Conservation (phyloP, 1,140 invertebrate species). For the Acyrthosiphon pisum region DNA sequence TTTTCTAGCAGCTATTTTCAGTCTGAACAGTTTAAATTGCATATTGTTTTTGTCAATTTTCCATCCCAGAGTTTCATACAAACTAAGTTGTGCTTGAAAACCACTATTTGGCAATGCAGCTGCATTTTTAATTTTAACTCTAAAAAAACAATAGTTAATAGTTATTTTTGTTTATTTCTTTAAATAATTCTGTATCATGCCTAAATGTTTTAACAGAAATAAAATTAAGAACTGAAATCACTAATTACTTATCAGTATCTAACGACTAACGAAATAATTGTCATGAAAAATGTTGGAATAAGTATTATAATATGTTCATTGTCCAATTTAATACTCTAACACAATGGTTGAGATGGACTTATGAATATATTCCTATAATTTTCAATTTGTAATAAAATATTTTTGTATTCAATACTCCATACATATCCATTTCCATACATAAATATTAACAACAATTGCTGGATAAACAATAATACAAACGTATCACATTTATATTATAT, state of each 20-base stretch:
- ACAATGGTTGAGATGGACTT: no score
- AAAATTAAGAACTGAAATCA: not conserved
- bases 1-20: constrained; percentile 80
- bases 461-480: no score
- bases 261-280: not conserved
- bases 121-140: constrained; percentile 71
- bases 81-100: constrained; percentile 77
- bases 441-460: no score
- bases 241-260: not conserved
- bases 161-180: no score
- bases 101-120: constrained; percentile 77
- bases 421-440: no score
- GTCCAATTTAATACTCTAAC: no score
- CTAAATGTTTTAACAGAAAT: no score
- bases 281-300: no score
- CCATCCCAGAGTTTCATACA: constrained; percentile 80
- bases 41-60: constrained; percentile 73
- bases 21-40: constrained; percentile 78
- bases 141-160: constrained; percentile 58
- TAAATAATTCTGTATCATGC: no score
- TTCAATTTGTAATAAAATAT: not conserved
- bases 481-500: no score
- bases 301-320: no score
- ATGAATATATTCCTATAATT: no score
- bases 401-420: not conserved